Evolutionary conservation across 2,888 invertebrate genomes (phyloP).

Genomic region (Litoditis marina): DNA sequence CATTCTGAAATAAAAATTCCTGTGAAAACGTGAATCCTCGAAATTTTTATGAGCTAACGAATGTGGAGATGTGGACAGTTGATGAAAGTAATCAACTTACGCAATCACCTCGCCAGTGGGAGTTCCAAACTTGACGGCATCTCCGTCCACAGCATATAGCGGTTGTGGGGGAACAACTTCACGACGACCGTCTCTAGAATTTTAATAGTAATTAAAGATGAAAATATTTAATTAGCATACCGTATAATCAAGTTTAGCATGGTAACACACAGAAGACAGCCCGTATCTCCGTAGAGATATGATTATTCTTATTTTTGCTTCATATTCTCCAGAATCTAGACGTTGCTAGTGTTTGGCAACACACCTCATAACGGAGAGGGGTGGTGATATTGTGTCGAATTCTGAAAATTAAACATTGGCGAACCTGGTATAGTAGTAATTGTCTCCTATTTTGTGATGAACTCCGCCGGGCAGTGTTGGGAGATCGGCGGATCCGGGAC

Average conservation of each 20-base stretch:
- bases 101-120: conserved; percentile 10
- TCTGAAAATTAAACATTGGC: neutral
- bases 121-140: conserved; percentile 19
- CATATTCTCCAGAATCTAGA: no score
- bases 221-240: neutral
- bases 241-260: no score
- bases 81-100: conserved; percentile 7
- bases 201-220: neutral
- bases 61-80: neutral
- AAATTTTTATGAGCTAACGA: neutral
- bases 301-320: no score
- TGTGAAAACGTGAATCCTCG: no score
- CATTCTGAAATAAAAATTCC: no score
- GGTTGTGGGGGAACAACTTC: conserved; percentile 72
- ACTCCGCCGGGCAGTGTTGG: conserved; percentile 72
- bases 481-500: conserved; percentile 77
- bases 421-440: conserved; percentile 73
- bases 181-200: conserved; percentile 75
- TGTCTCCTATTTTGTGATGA: conserved; percentile 75
- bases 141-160: conserved; percentile 39
- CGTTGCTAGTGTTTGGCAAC: no score
- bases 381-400: neutral
- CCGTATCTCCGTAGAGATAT: no score
- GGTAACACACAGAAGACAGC: no score
- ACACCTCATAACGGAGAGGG: no score